Evolutionary conservation across 2,797 vertebrate genomes (phyloP).

Genomic region (Hipposideros larvatus): DNA sequence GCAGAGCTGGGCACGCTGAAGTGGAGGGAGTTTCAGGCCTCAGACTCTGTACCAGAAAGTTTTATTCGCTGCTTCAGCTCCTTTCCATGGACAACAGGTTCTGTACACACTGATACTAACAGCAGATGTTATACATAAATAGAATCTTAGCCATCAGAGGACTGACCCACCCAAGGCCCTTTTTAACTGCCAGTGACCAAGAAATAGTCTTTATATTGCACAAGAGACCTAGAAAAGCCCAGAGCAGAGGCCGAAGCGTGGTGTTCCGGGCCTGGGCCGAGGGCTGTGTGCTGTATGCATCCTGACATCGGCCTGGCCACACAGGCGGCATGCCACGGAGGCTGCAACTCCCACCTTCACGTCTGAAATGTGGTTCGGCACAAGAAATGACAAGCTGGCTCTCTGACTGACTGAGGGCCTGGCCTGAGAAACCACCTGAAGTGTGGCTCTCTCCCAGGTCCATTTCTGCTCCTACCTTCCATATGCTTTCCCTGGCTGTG

Average conservation of each 20-base stretch:
- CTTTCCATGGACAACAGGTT: not conserved
- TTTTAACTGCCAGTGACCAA: not conserved
- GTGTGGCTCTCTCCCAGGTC: not conserved
- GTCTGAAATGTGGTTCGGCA: not conserved
- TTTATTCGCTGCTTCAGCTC: not conserved
- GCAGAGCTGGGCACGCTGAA: not conserved
- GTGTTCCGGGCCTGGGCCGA: not conserved
- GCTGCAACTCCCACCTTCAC: not conserved
- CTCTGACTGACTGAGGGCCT: not conserved
- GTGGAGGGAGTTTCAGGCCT: not conserved
- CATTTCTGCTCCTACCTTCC: not conserved
- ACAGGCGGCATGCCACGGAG: not conserved
- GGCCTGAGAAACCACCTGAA: not conserved
- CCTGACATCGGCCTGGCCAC: not conserved
- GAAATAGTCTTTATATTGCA: not conserved
- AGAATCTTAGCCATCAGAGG: conserved; percentile 43
- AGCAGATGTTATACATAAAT: conserved; percentile 24
- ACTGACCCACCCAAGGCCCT: not conserved
- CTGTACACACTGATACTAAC: not conserved
- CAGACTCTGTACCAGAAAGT: not conserved
- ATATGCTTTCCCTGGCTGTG: accelerated
- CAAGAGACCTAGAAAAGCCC: not conserved
- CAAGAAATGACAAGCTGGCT: not conserved
- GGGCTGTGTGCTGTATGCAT: not conserved
- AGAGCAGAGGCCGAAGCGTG: not conserved